Base-by-base conservation (phyloP, 2,888 invertebrate species). In the Netelia melanura region DNA sequence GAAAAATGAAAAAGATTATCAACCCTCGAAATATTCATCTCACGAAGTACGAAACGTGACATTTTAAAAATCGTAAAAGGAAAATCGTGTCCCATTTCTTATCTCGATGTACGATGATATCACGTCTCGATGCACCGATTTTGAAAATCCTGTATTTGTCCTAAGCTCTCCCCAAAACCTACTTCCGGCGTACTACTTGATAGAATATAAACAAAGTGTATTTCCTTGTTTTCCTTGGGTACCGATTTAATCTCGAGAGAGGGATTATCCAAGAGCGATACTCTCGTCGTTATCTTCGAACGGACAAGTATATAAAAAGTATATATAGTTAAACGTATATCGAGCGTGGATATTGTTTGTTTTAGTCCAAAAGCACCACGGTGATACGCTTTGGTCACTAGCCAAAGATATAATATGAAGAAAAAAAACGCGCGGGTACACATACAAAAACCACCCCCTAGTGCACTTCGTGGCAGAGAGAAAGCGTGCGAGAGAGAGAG, bases 261-360 rank as follows among this genome's bases (percentile, higher is more conserved):
- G n/a, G 79, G 83, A 83, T 83, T 80, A 80, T 80, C 75, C 72
- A 68, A 68, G 54, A 61, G 61, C 83, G 64, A 75, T 80, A 56
- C 76, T 61, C 61, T 76, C 76, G 76, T 80, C 71, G 64, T 70
- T 61, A 71, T 76, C 80, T 71, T 48, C 65, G 48, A 65, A 30
- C 48, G 21, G 43, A 77, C 71, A 78, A 74, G 62, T 17, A 74
- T 8, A 30, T 58, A 21, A 17, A 44, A 72, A 10, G 17, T 74
- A 25, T 52, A 64, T 64, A 43, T 2, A 44, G 43, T 56, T 21
- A 65, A 70, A 58, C 23, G 70, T 70, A 56, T 72, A 64, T 61
- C 58, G 71, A 23, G 71, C 75, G 48, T 38, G 52, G 11, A 71
- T 48, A 70, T 61, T 54, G 52, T 62, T 67, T 38, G 48, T 52